These are phyloP conservation scores for Lasioglossum marginatum DNA, from an alignment of 2,888 invertebrate genomes.

Conservation along the genomic window DNA sequence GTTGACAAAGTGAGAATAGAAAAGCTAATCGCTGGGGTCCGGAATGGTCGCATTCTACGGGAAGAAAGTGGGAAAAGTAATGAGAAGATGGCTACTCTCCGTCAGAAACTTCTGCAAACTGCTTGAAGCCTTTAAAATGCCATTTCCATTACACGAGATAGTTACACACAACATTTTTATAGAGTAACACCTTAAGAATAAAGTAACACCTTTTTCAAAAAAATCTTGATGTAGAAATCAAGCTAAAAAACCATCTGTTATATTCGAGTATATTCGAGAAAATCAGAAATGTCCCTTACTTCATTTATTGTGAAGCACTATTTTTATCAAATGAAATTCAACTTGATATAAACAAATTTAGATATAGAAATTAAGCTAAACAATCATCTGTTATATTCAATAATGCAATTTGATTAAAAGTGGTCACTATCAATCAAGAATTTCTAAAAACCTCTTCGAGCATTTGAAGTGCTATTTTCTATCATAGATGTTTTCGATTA, in stretches of 20 bases:
- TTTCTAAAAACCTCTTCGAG: background rate
- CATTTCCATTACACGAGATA: background rate
- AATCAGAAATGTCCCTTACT: too few species aligned
- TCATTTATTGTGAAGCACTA: too few species aligned
- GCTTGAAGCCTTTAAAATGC: background rate
- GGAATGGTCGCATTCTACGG: slow-evolving; percentile 34
- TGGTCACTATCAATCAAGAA: background rate
- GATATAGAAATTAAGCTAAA: background rate
- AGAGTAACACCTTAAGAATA: too few species aligned
- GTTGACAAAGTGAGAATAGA: slow-evolving; percentile 52
- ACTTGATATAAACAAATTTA: background rate
- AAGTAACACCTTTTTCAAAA: background rate
- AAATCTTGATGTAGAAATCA: too few species aligned
- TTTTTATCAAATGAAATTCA: too few species aligned
- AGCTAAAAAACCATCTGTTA: too few species aligned
- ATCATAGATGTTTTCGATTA: background rate
- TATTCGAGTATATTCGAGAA: too few species aligned
- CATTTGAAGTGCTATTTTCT: background rate
- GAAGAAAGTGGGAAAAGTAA: background rate
- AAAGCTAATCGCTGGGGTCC: slow-evolving; percentile 36
- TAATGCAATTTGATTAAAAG: background rate
- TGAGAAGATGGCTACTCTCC: background rate
- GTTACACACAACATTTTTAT: too few species aligned
- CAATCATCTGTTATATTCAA: background rate
- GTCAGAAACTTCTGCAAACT: background rate